These are phyloP conservation scores for Ceyx erithaca DNA, from an alignment of 2,797 vertebrate species.

Conservation along the genomic window DNA sequence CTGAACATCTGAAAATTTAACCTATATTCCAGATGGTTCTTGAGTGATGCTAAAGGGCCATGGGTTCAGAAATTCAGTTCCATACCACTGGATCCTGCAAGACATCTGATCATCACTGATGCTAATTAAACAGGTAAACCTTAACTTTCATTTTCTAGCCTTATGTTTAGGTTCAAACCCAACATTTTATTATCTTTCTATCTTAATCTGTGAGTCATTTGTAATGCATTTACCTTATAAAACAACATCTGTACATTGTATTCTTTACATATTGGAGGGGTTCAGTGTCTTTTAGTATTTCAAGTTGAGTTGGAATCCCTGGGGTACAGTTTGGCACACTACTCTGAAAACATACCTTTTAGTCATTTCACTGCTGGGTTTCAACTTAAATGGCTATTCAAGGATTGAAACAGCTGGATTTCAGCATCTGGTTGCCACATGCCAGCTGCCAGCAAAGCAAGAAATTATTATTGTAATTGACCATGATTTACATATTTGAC, in stretches of 20 bases:
- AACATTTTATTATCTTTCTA: background rate
- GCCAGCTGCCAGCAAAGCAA: constrained; percentile 15
- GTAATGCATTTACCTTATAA: background rate
- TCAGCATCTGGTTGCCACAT: constrained; percentile 11
- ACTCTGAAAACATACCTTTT: constrained; percentile 36
- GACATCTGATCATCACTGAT: background rate
- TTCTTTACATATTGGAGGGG: background rate
- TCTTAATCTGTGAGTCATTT: background rate
- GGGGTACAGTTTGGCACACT: constrained; percentile 17
- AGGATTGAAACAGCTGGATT: constrained; percentile 48
- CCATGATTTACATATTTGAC: constrained; percentile 19
- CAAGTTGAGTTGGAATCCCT: background rate
- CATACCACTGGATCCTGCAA: background rate
- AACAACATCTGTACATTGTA: background rate
- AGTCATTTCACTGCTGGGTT: background rate
- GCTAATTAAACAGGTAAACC: background rate
- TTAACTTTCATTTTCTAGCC: background rate
- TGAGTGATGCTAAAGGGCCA: background rate
- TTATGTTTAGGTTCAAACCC: background rate
- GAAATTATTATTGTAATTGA: background rate
- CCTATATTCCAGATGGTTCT: background rate
- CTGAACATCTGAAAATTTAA: background rate
- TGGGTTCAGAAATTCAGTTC: background rate
- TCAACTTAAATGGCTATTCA: background rate
- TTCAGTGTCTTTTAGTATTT: background rate